These are phyloP conservation scores for Mobula birostris DNA, from an alignment of 2,113 vertebrate genomes.

Conservation along the genomic window DNA sequence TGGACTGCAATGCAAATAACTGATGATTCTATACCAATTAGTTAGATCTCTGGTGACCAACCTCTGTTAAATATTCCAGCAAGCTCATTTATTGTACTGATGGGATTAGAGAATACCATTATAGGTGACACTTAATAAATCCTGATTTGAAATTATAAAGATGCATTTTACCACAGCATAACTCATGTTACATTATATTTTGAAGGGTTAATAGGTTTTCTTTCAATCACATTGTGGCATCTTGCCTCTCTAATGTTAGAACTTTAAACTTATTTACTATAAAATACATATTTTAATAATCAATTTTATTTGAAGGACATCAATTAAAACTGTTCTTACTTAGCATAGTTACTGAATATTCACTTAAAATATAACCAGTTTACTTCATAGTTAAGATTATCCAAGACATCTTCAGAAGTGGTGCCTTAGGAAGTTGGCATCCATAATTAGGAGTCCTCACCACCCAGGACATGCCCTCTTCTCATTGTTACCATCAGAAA, in stretches of 20 bases:
- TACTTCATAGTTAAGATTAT: background rate
- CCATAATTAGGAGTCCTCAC: too few relatives aligned
- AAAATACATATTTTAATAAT: background rate
- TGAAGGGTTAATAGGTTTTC: slow-evolving; percentile 63
- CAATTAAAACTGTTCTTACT: background rate
- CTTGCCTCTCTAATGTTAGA: background rate
- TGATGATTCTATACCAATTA: slow-evolving; percentile 65
- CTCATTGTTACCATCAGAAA: too few relatives aligned
- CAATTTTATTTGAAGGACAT: background rate
- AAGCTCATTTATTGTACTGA: slow-evolving; percentile 60
- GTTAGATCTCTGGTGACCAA: slow-evolving; percentile 57
- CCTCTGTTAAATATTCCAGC: slow-evolving; percentile 63
- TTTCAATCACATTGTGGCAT: slow-evolving; percentile 60
- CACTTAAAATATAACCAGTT: background rate
- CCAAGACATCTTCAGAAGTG: too few relatives aligned
- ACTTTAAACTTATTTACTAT: background rate
- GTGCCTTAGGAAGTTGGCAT: too few relatives aligned
- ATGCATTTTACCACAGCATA: slow-evolving; percentile 58
- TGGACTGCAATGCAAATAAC: slow-evolving; percentile 67
- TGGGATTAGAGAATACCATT: slow-evolving; percentile 58
- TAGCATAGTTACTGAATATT: background rate
- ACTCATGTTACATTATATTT: slow-evolving; percentile 61
- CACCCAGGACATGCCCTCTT: too few relatives aligned
- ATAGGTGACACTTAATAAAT: slow-evolving; percentile 68
- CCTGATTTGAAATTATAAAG: slow-evolving; percentile 66